Percentiles rank a stretch among this genome's conserved stretches.
Evolutionary conservation across 2,888 invertebrate genomes (phyloP).

Genomic region (Melinopterus prodromus): DNA sequence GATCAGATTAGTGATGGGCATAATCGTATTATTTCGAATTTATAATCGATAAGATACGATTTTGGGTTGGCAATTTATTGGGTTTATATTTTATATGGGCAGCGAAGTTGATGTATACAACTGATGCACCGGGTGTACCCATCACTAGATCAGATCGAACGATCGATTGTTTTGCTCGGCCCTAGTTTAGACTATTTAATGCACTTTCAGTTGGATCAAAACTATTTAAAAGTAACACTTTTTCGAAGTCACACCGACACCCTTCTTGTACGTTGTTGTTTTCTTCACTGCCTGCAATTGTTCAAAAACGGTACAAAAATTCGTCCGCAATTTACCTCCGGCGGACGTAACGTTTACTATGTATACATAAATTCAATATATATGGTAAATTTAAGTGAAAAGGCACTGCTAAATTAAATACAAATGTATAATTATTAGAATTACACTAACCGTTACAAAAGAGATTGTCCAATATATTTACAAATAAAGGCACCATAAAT

Average conservation of each 20-base stretch:
- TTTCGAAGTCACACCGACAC: neutral
- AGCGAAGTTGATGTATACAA: too few relatives aligned
- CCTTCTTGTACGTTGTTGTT: neutral
- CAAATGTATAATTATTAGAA: conserved; percentile 44
- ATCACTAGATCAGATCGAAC: too few relatives aligned
- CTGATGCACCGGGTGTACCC: too few relatives aligned
- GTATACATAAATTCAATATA: conserved; percentile 13
- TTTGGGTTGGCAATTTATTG: too few relatives aligned
- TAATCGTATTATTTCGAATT: too few relatives aligned
- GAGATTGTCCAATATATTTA: conserved; percentile 55
- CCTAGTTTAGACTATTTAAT: neutral
- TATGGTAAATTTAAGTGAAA: conserved; percentile 35
- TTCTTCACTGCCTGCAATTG: conserved; percentile 22
- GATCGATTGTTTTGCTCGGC: too few relatives aligned
- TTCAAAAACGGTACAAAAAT: conserved; percentile 17
- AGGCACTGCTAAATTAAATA: conserved; percentile 33
- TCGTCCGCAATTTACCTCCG: neutral
- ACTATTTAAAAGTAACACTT: neutral
- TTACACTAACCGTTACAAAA: conserved; percentile 43
- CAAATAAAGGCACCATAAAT: conserved; percentile 59
- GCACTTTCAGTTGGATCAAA: neutral
- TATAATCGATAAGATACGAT: too few relatives aligned
- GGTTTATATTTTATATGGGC: too few relatives aligned
- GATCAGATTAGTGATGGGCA: too few relatives aligned
- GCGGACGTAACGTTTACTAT: conserved; percentile 8